Conservation (phyloP, 1,140 invertebrate species). For the Macrobrachium rosenbergii region DNA sequence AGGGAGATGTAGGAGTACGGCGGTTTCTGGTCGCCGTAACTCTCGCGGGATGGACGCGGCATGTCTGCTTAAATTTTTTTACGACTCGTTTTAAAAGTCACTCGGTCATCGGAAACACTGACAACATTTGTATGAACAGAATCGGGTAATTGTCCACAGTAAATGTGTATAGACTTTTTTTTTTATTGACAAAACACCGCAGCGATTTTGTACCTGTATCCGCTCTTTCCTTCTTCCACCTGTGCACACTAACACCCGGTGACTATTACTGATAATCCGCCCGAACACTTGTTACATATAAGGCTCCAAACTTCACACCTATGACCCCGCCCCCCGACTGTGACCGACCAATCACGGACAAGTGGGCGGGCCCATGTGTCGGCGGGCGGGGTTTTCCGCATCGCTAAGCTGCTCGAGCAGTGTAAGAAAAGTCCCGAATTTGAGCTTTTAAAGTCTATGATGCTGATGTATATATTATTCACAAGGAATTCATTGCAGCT, state of each 20-base stretch:
- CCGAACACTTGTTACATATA: slow-evolving; percentile 37
- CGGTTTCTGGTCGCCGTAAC: slow-evolving; percentile 96
- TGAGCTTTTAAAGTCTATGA: too few species aligned
- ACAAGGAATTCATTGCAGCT: too few species aligned
- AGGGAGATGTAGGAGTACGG: slow-evolving; percentile 97
- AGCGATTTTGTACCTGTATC: too few species aligned
- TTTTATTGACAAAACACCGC: too few species aligned
- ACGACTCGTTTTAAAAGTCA: not conserved
- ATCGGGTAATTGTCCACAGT: not conserved
- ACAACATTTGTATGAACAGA: slow-evolving; percentile 8
- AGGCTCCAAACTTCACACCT: slow-evolving; percentile 39
- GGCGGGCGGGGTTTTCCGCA: slow-evolving; percentile 16
- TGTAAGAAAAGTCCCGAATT: too few species aligned
- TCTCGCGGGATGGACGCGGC: slow-evolving; percentile 91
- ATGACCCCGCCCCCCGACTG: not conserved
- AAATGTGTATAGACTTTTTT: not conserved
- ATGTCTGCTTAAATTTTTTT: slow-evolving; percentile 72
- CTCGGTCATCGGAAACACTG: slow-evolving; percentile 14
- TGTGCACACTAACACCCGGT: slow-evolving; percentile 36
- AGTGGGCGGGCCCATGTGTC: not conserved
- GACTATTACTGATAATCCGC: slow-evolving; percentile 28
- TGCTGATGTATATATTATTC: too few species aligned
- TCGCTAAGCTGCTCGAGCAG: not conserved
- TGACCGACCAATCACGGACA: not conserved
- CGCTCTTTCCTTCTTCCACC: not conserved